Conservation (phyloP, 2,797 vertebrate genomes). For the Microctenopoma stevenorrisi region DNA sequence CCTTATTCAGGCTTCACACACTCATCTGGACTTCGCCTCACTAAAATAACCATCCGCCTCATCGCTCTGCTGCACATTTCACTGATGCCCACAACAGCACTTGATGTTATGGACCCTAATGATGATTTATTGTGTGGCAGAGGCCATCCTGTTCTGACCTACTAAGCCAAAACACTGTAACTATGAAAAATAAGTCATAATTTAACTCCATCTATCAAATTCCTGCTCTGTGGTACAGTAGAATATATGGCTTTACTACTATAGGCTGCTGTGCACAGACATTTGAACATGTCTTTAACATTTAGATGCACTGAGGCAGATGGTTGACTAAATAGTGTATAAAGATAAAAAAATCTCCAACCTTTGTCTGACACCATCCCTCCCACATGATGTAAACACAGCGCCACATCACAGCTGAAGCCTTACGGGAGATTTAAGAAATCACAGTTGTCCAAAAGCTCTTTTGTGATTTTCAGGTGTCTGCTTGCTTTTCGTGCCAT, state of each 20-base stretch:
- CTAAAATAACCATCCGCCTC: slow-evolving; percentile 58
- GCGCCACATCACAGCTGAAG: too few relatives aligned
- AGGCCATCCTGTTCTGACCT: slow-evolving; percentile 8
- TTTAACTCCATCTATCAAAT: slow-evolving; percentile 15
- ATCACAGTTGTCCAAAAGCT: too few relatives aligned
- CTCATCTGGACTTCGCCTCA: slow-evolving; percentile 64
- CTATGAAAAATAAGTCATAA: slow-evolving; percentile 6
- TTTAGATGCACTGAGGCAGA: not conserved
- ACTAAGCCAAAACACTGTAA: slow-evolving; percentile 16
- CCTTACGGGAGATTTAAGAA: too few relatives aligned
- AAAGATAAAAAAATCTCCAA: too few relatives aligned
- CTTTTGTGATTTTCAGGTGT: too few relatives aligned
- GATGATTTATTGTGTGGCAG: slow-evolving; percentile 39
- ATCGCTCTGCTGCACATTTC: slow-evolving; percentile 33
- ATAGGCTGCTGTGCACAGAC: not conserved
- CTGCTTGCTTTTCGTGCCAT: too few relatives aligned
- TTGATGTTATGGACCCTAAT: slow-evolving; percentile 39
- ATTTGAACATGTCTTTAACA: slow-evolving; percentile 1
- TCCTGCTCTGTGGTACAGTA: not conserved
- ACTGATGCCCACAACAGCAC: slow-evolving; percentile 47
- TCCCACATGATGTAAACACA: too few relatives aligned
- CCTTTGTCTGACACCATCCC: too few relatives aligned
- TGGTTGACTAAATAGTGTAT: too few relatives aligned
- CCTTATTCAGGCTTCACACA: slow-evolving; percentile 62
- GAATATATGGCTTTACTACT: too few relatives aligned